Evolutionary conservation across 2,797 vertebrate species (phyloP).

Genomic region (Natrix natrix): DNA sequence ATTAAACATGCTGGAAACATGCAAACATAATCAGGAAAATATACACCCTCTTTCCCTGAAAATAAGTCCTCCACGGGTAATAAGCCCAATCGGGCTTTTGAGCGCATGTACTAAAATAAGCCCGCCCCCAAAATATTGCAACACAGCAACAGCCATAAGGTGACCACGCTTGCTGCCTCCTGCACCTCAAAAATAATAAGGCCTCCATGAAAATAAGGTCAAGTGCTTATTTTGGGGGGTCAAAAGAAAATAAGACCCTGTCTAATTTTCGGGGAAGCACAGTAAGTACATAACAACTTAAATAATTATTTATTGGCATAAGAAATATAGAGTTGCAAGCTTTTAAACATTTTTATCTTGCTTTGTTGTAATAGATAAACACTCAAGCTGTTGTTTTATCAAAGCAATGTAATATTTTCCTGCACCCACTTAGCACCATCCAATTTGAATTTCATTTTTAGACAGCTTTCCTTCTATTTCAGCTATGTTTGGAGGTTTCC

Average conservation of each 20-base stretch:
- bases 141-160: too few relatives aligned
- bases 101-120: too few relatives aligned
- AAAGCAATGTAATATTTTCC: conserved; percentile 16
- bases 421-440: neutral
- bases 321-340: conserved; percentile 38
- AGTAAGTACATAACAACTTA: neutral
- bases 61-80: too few relatives aligned
- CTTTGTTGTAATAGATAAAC: conserved; percentile 18
- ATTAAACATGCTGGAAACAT: conserved; percentile 22
- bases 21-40: conserved; percentile 31
- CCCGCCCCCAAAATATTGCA: too few relatives aligned
- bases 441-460: neutral
- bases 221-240: too few relatives aligned
- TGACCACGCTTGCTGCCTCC: too few relatives aligned
- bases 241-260: too few relatives aligned
- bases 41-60: neutral
- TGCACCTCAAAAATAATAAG: too few relatives aligned
- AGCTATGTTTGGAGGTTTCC: conserved; percentile 31
- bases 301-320: conserved; percentile 28
- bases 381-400: conserved; percentile 32
- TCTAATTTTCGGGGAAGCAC: too few relatives aligned
- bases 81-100: too few relatives aligned
- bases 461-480: conserved; percentile 4
- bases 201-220: too few relatives aligned
- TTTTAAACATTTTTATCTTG: conserved; percentile 35